phyloP scores from a whole-genome alignment of 1,140 invertebrate species.

The Hyles vespertilio region DNA sequence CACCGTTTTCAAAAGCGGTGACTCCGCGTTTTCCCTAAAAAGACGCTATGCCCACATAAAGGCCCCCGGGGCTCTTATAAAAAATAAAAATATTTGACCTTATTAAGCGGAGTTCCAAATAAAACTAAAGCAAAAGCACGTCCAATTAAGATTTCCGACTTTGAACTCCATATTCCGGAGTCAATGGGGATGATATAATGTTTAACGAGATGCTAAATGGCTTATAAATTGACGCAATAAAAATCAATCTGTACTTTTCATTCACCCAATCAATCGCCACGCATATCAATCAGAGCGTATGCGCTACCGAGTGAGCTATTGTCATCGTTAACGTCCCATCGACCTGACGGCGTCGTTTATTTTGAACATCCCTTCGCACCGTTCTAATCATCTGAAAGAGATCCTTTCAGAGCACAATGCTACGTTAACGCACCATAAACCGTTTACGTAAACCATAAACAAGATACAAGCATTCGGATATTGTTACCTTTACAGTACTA shows the following conservation, averaged over 20 bases:
- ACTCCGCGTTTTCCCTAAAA: slow-evolving; percentile 24
- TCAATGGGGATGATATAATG: too few relatives aligned
- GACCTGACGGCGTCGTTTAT: background rate
- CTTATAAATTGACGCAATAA: too few relatives aligned
- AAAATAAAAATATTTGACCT: slow-evolving; percentile 18
- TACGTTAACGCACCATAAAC: slow-evolving; percentile 15
- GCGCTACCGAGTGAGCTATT: too few relatives aligned
- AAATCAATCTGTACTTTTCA: too few relatives aligned
- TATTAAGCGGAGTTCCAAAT: background rate
- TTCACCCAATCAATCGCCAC: too few relatives aligned
- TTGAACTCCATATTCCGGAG: too few relatives aligned
- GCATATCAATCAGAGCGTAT: too few relatives aligned
- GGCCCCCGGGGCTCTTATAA: slow-evolving; percentile 13
- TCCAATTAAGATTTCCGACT: too few relatives aligned
- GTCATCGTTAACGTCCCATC: background rate
- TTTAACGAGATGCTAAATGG: too few relatives aligned
- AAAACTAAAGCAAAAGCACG: too few relatives aligned
- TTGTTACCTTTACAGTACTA: slow-evolving; percentile 11
- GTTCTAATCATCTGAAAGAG: slow-evolving; percentile 14
- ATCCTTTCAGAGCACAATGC: slow-evolving; percentile 14
- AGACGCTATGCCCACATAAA: slow-evolving; percentile 10
- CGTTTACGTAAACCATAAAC: slow-evolving; percentile 12
- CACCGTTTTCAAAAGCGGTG: slow-evolving; percentile 27
- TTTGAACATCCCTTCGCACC: background rate
- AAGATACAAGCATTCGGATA: slow-evolving; percentile 13